Evolutionary conservation across 2,888 invertebrate genomes (phyloP), one percentile per base, ranked within the genome.

Genomic region (Agrotis exclamationis): DNA sequence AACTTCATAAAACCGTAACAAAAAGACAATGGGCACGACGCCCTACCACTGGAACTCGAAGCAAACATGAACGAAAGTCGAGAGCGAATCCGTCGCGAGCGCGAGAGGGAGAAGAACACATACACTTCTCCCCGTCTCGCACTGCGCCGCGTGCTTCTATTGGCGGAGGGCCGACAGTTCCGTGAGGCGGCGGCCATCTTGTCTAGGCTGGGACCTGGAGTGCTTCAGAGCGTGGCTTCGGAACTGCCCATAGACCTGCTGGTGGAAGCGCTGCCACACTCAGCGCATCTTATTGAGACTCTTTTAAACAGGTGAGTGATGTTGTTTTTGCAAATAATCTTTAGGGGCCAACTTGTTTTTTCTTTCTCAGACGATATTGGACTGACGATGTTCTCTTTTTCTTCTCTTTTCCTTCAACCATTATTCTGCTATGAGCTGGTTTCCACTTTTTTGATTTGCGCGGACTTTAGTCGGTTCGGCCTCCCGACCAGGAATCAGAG

Each of bases 151-250:
- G 97, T 99, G 83, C 96, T 99, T 89, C 96, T 98, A 66, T 95
- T 99, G 84, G 98, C 98, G 84, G 99, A 99, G 91, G 98, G 98
- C 13, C 96, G 98, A 44, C 99, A 99, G 94, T 99, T 98, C 91
- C 96, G 98, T n/a, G 99, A 99, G 90, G 99, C 99, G 9, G 98
- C 99, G 0, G 97, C 98, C 56, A 98, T 99, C 71, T 96, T 99
- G 78, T 97, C 98, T 57, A 96, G 98, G 56, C 96, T 99, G 22
- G 98, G 98, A 6, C 97, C 98, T 53, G 97, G 98, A 1, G 98
- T 98, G 4, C 96, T 99, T 83, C 97, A 98, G 79, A 97, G 97
- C 3, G 97, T 98, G 1, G 97, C 98, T 1, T 94, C 97, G 1
- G 99, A 99, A 80, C 96, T 99, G 79, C 99, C 99, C 0, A 97